Base-by-base conservation (phyloP, 1,140 invertebrate species). In the Drosophila ogumai region DNA sequence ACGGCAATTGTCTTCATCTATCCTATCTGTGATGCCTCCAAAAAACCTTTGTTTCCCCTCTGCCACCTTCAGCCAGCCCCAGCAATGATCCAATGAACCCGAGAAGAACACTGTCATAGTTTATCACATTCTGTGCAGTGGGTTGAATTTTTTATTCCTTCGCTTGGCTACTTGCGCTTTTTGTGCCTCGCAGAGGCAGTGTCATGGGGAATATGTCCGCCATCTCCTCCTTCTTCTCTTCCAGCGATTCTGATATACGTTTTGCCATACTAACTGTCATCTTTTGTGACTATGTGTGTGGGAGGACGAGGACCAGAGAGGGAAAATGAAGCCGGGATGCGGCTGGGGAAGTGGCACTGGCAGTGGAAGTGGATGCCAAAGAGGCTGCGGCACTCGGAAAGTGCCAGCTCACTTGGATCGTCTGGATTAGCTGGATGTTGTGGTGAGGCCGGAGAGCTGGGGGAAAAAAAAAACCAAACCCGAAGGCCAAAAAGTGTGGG, bases 261-360 rank as follows among this genome's bases (percentile, higher is more conserved):
- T 76, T 60, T 67, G 77, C 81, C 60, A 80, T 81, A 77, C 72
- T 65, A 77, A 81, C 67, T 84, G 81, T 85, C 81, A 85, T 84
- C 67, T 77, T 77, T 85, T 64, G 58, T 75, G 75, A 74, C 79
- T 57, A 55, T 78, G 76, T 61, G 60, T 44, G 69, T 61, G 34
- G 61, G 40, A 46, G 13, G 3, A 47, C 17, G 44, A 32, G 10
- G 12, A 54, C 25, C 9, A 41, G 58, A 4, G n/a, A 4, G 15
- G 49, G 32, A 12, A 40, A 13, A 68, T 17, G 41, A 28, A 32
- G 31, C 28, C 28, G 28, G 47, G 28, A 50, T 17, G 47, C 47
- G 47, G n/a, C 47, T 32, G n/a, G 47, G 47, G n/a, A 50, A 50
- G 22, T 50, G 47, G 47, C 17, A 22, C 6, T 34, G 52, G 22